A percentile compares a stretch with the other conserved stretches of the same genome.
Conservation (phyloP, 2,888 invertebrate genomes). For the Folsomia manolachei region DNA sequence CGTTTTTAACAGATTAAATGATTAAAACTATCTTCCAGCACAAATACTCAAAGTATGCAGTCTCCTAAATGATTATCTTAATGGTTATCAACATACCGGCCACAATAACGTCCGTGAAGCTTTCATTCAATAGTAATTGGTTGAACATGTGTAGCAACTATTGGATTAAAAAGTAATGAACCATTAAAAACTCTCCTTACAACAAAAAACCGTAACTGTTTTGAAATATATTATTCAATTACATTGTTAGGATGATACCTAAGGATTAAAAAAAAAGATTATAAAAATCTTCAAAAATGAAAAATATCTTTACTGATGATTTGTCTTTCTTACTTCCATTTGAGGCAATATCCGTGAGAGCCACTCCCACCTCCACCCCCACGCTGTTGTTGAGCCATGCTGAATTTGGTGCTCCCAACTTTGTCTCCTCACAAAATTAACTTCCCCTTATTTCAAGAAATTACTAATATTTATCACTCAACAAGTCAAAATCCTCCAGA, state of each 20-base stretch:
- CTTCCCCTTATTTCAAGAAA: not conserved
- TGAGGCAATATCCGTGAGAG: slow-evolving; percentile 44
- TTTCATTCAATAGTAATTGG: slow-evolving; percentile 72
- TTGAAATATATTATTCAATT: not conserved
- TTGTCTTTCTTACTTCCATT: too few relatives aligned
- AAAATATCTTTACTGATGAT: too few relatives aligned
- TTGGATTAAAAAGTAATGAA: slow-evolving; percentile 53
- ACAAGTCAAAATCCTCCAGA: not conserved
- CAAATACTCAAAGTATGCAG: too few relatives aligned
- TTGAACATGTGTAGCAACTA: slow-evolving; percentile 63
- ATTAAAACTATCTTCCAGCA: too few relatives aligned
- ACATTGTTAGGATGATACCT: not conserved
- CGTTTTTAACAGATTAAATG: too few relatives aligned
- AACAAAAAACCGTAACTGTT: not conserved
- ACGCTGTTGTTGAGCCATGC: slow-evolving; percentile 36
- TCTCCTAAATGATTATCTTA: too few relatives aligned
- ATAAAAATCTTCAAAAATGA: too few relatives aligned
- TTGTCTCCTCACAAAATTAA: not conserved
- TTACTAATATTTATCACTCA: not conserved
- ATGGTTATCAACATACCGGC: too few relatives aligned
- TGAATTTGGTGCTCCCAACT: slow-evolving; percentile 19
- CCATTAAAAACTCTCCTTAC: not conserved
- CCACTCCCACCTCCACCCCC: slow-evolving; percentile 14
- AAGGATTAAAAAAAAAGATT: too few relatives aligned
- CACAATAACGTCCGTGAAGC: slow-evolving; percentile 84